A percentile compares a stretch with the other conserved stretches of the same genome.
Evolutionary conservation across 92 coral and sea anemone genomes (phyloP).

Genomic region (Desmophyllum pertusum): DNA sequence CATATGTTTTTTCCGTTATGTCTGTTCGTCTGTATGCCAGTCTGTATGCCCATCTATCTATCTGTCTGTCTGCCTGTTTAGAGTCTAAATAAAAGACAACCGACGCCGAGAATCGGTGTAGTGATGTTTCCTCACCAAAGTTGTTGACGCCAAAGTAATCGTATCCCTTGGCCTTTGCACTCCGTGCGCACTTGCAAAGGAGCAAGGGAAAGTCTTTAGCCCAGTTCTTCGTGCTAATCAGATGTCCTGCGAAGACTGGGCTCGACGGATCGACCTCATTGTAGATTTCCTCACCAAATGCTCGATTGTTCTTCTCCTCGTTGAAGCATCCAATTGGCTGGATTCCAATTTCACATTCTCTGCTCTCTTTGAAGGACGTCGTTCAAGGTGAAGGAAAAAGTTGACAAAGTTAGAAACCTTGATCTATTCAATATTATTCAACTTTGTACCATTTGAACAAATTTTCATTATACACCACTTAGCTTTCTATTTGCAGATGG

Average conservation of each 20-base stretch:
- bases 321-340: conserved; percentile 62
- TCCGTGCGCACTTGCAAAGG: conserved; percentile 10
- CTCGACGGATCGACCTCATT: conserved; percentile 2
- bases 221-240: neutral
- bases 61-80: neutral
- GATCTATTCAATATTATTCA: too few relatives aligned
- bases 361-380: neutral
- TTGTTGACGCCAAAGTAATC: conserved; percentile 21
- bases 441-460: too few relatives aligned
- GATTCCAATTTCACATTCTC: neutral
- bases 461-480: too few relatives aligned
- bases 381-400: too few relatives aligned
- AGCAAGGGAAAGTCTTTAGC: neutral
- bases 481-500: too few relatives aligned
- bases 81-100: too few relatives aligned
- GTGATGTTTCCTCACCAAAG: neutral
- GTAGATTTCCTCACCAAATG: conserved; percentile 23
- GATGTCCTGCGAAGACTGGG: conserved; percentile 1
- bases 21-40: neutral
- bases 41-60: neutral
- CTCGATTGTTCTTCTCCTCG: conserved; percentile 50
- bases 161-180: conserved; percentile 7
- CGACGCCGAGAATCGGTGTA: too few relatives aligned
- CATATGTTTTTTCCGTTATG: too few relatives aligned
- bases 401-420: too few relatives aligned